phyloP scores from a whole-genome alignment of 2,797 vertebrate genomes.

The Lepilemur ruficaudatus region DNA sequence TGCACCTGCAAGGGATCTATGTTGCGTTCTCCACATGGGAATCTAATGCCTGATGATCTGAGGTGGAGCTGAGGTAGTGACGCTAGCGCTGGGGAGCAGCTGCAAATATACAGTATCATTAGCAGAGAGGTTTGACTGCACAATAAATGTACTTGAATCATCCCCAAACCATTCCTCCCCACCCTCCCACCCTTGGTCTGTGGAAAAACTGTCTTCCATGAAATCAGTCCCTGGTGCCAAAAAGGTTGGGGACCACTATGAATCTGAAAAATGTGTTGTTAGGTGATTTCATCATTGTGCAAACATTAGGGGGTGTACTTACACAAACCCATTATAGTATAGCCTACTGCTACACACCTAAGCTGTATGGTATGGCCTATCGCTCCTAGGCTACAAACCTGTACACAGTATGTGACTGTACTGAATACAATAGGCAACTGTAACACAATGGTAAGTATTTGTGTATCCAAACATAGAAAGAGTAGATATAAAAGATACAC shows the following conservation, averaged over 20 bases:
- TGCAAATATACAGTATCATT: too few species aligned
- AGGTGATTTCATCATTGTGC: not conserved
- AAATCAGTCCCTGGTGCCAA: too few species aligned
- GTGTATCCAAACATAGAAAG: not conserved
- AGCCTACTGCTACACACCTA: not conserved
- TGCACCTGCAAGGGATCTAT: too few species aligned
- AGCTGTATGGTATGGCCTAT: not conserved
- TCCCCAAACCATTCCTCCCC: too few species aligned
- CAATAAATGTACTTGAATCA: too few species aligned
- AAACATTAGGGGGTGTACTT: not conserved
- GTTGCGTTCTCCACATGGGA: rapidly evolving
- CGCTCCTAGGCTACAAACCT: not conserved
- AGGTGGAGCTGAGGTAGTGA: too few species aligned
- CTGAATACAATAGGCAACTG: not conserved
- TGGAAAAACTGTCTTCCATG: too few species aligned
- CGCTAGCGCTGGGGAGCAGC: too few species aligned
- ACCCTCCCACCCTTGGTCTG: too few species aligned
- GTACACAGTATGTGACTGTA: not conserved
- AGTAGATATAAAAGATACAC: not conserved
- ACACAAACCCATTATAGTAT: not conserved
- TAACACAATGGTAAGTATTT: not conserved
- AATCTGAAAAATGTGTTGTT: not conserved
- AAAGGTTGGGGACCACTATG: too few species aligned
- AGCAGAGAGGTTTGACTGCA: too few species aligned
- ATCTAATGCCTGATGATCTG: too few species aligned